Evolutionary conservation across 2,113 vertebrate genomes (phyloP).

Genomic region (Rhinoderma darwinii): DNA sequence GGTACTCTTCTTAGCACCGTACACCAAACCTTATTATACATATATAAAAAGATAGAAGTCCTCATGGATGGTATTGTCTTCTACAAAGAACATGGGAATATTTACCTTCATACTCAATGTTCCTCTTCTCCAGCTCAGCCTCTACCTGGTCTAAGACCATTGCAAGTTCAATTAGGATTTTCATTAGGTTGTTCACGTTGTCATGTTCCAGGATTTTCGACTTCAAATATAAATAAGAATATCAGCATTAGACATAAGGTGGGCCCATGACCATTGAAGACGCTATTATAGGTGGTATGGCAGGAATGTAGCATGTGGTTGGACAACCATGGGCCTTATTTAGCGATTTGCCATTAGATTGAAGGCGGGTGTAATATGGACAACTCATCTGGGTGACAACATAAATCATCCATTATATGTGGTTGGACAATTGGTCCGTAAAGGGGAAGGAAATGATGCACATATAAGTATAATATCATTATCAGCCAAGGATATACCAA

Average conservation of each 20-base stretch:
- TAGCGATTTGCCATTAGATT: too few species aligned
- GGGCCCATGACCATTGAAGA: background rate
- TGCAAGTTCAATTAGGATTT: slow-evolving; percentile 91
- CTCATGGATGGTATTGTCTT: background rate
- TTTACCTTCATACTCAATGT: slow-evolving; percentile 93
- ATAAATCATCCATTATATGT: too few species aligned
- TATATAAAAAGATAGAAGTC: background rate
- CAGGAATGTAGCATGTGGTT: too few species aligned
- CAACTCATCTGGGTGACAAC: too few species aligned
- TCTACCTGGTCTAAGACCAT: slow-evolving; percentile 98
- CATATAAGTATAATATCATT: too few species aligned
- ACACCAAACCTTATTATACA: background rate
- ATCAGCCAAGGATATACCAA: too few species aligned
- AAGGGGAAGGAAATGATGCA: too few species aligned
- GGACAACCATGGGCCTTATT: too few species aligned
- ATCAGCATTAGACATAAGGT: background rate
- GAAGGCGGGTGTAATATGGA: too few species aligned
- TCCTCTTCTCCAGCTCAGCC: slow-evolving; percentile 95
- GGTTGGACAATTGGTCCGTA: too few species aligned
- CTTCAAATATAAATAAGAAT: slow-evolving; percentile 66
- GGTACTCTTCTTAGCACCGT: background rate
- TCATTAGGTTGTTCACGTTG: slow-evolving; percentile 95
- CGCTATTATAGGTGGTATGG: background rate
- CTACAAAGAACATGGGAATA: background rate
- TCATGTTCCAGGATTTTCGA: slow-evolving; percentile 98